Conservation (phyloP, 2,888 invertebrate genomes). For the Drosophila limbata region DNA sequence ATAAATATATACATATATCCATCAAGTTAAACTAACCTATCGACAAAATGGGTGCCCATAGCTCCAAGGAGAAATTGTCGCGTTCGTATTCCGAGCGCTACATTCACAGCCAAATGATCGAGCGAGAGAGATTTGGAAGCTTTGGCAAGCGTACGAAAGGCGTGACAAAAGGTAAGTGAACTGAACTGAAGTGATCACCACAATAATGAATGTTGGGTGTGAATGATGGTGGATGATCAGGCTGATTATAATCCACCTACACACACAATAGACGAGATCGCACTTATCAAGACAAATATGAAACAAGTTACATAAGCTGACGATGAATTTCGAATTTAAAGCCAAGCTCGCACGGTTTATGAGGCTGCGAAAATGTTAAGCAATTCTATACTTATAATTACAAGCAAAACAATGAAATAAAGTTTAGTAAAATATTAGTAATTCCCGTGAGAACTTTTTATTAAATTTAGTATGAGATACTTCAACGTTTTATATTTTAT, state of each 20-base stretch:
- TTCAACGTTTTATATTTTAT: background rate
- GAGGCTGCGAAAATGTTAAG: slow-evolving; percentile 12
- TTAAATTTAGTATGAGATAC: background rate
- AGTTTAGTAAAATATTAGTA: background rate
- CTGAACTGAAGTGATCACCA: slow-evolving; percentile 1
- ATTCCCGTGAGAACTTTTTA: background rate
- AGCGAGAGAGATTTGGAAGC: slow-evolving; percentile 89
- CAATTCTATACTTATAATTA: slow-evolving; percentile 7
- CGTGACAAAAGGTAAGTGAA: slow-evolving; percentile 72
- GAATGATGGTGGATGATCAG: slow-evolving; percentile 1
- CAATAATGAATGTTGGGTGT: slow-evolving; percentile 8
- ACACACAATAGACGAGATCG: slow-evolving; percentile 12
- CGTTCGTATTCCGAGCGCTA: slow-evolving; percentile 88
- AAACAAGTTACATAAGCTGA: slow-evolving; percentile 2
- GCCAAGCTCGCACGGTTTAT: slow-evolving; percentile 14
- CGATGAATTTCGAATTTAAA: slow-evolving; percentile 8
- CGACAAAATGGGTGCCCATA: slow-evolving; percentile 89
- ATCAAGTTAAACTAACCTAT: slow-evolving; percentile 8
- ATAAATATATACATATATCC: slow-evolving; percentile 19
- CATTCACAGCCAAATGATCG: slow-evolving; percentile 87
- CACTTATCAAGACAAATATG: background rate
- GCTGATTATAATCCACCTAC: background rate
- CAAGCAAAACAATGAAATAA: background rate
- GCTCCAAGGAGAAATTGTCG: slow-evolving; percentile 91
- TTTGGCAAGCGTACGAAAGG: slow-evolving; percentile 88